phyloP scores from a whole-genome alignment of 2,797 vertebrate species.

The Takifugu rubripes region DNA sequence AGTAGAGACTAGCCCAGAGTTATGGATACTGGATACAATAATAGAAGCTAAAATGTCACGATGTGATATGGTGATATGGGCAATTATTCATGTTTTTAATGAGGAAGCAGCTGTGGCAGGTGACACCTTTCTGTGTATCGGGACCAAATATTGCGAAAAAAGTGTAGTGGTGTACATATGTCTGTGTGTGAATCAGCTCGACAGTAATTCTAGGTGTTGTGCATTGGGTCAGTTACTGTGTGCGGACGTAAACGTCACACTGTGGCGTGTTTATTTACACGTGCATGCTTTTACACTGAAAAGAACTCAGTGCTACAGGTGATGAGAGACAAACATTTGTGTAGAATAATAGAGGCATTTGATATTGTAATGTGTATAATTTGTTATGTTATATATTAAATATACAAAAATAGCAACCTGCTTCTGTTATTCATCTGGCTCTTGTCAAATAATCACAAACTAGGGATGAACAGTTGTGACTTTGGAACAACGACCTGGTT shows the following conservation, averaged over 20 bases:
- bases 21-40: neutral
- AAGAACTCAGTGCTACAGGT: conserved; percentile 38
- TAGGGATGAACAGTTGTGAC: too few species aligned
- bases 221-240: conserved; percentile 36
- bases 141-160: conserved; percentile 34
- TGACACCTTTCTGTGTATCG: conserved; percentile 37
- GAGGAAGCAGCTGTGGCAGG: conserved; percentile 36
- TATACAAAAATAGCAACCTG: conserved; percentile 22
- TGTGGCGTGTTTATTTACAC: conserved; percentile 30
- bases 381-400: conserved; percentile 68
- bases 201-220: conserved; percentile 25
- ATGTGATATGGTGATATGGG: conserved; percentile 18
- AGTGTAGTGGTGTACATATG: neutral
- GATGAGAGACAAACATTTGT: conserved; percentile 46
- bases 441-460: conserved; percentile 29
- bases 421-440: conserved; percentile 26
- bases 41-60: conserved; percentile 45
- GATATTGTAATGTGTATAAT: conserved; percentile 54
- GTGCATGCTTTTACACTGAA: conserved; percentile 52
- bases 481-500: neutral
- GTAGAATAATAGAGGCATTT: conserved; percentile 53
- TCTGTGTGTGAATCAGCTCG: conserved; percentile 9
- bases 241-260: conserved; percentile 34
- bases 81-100: conserved; percentile 34
- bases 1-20: conserved; percentile 13